phyloP scores from a whole-genome alignment of 2,797 vertebrate genomes.

The Cryptoprocta ferox region DNA sequence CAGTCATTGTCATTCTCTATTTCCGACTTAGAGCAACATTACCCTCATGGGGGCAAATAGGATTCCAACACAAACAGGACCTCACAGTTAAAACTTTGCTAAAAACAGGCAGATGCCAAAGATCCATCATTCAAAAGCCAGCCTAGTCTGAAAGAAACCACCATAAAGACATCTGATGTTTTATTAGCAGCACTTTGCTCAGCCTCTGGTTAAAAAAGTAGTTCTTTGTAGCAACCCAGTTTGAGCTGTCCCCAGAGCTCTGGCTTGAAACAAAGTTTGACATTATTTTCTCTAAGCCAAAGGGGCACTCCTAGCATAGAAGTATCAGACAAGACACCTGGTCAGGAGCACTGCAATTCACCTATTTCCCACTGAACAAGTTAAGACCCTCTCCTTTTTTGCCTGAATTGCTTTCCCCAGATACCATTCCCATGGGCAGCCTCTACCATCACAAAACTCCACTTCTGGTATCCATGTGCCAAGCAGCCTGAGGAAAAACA shows the following conservation, averaged over 20 bases:
- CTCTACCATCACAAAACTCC: background rate
- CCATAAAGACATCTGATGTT: background rate
- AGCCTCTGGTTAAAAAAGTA: constrained; percentile 48
- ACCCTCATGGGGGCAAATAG: background rate
- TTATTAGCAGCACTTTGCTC: constrained; percentile 25
- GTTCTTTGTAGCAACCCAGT: constrained; percentile 12
- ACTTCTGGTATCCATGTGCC: background rate
- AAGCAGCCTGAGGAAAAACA: constrained; percentile 33
- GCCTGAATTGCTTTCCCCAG: background rate
- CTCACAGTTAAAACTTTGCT: constrained; percentile 10
- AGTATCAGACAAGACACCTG: background rate
- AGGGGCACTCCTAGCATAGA: background rate
- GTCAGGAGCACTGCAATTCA: background rate
- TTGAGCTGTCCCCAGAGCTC: constrained; percentile 50
- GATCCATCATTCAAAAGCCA: constrained; percentile 6
- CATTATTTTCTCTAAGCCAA: constrained; percentile 52
- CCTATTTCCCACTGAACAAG: constrained; percentile 46
- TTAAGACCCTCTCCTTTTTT: constrained; percentile 15
- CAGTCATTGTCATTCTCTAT: background rate
- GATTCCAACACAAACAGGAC: background rate
- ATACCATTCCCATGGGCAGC: background rate
- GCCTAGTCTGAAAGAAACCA: background rate
- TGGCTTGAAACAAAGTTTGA: constrained; percentile 46
- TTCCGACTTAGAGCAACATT: background rate
- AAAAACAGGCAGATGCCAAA: constrained; percentile 15